Conservation (phyloP, 1,140 invertebrate genomes). For the Lordiphosa collinella region DNA sequence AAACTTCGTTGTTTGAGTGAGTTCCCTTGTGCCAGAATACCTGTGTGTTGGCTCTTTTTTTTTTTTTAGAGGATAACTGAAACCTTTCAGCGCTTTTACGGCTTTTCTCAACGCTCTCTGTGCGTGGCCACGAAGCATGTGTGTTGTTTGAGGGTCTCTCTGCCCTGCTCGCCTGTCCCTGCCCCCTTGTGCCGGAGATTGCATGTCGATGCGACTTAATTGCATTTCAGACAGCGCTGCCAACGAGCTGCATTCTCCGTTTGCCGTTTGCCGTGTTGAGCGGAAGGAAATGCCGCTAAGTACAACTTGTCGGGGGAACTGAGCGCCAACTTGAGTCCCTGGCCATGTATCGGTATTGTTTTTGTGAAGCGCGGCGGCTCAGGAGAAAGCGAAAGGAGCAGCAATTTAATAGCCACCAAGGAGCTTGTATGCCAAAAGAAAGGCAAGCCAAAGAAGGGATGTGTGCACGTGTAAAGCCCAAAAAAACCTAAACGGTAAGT, state of each 20-base stretch:
- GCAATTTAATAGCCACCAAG: slow-evolving; percentile 68
- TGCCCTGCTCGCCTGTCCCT: slow-evolving; percentile 4
- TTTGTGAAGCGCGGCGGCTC: slow-evolving; percentile 15
- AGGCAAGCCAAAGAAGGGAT: background rate
- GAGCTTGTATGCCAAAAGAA: slow-evolving; percentile 24
- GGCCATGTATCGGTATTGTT: slow-evolving; percentile 49
- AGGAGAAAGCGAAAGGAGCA: slow-evolving; percentile 51
- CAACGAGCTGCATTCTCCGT: slow-evolving; percentile 44
- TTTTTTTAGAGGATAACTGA: slow-evolving; percentile 42
- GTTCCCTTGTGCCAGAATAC: background rate
- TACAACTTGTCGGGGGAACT: slow-evolving; percentile 10
- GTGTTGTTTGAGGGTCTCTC: slow-evolving; percentile 32
- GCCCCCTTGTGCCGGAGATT: slow-evolving; percentile 63
- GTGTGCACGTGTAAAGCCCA: background rate
- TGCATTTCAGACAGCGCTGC: slow-evolving; percentile 72
- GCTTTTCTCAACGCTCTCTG: slow-evolving; percentile 24
- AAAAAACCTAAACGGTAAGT: slow-evolving; percentile 54
- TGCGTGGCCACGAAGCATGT: slow-evolving; percentile 34
- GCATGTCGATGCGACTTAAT: slow-evolving; percentile 74
- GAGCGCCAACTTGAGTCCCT: background rate
- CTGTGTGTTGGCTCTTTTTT: slow-evolving; percentile 19
- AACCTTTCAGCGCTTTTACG: slow-evolving; percentile 61
- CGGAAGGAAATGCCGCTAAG: slow-evolving; percentile 12
- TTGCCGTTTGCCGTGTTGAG: slow-evolving; percentile 42
- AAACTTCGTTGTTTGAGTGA: background rate